These are phyloP conservation scores for Hyposoter didymator DNA, from an alignment of 2,888 invertebrate genomes.

Conservation along the genomic window DNA sequence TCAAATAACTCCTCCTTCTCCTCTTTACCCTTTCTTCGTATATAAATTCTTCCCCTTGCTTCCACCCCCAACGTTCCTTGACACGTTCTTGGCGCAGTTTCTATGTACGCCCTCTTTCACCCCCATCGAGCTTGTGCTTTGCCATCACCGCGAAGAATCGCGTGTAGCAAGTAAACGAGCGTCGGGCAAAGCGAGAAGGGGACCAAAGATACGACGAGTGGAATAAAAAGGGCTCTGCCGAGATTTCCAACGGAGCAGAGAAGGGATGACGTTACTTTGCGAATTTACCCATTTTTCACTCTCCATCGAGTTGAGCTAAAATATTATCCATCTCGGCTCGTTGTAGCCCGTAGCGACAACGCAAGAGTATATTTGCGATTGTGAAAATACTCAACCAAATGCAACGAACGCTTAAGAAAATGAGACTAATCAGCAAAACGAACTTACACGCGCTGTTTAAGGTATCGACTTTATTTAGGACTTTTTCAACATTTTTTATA, in stretches of 20 bases:
- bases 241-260: constrained; percentile 7
- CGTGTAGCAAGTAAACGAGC: constrained; percentile 35
- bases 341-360: neutral
- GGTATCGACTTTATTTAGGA: too few species aligned
- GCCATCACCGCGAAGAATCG: constrained; percentile 33
- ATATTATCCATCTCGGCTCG: constrained; percentile 24
- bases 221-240: constrained; percentile 15
- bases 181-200: constrained; percentile 7
- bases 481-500: too few species aligned
- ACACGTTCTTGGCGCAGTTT: constrained; percentile 59
- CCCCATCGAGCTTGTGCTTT: constrained; percentile 19
- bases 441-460: neutral
- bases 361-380: neutral
- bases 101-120: constrained; percentile 7
- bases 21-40: constrained; percentile 48
- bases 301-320: constrained; percentile 39
- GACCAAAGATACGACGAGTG: constrained; percentile 20
- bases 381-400: neutral
- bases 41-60: constrained; percentile 15
- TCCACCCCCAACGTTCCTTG: constrained; percentile 18
- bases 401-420: neutral
- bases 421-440: neutral
- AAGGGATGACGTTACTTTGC: constrained; percentile 25
- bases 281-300: constrained; percentile 50
- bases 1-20: constrained; percentile 73